Conservation (phyloP, 2,113 vertebrate genomes). For the Mohoua ochrocephala region DNA sequence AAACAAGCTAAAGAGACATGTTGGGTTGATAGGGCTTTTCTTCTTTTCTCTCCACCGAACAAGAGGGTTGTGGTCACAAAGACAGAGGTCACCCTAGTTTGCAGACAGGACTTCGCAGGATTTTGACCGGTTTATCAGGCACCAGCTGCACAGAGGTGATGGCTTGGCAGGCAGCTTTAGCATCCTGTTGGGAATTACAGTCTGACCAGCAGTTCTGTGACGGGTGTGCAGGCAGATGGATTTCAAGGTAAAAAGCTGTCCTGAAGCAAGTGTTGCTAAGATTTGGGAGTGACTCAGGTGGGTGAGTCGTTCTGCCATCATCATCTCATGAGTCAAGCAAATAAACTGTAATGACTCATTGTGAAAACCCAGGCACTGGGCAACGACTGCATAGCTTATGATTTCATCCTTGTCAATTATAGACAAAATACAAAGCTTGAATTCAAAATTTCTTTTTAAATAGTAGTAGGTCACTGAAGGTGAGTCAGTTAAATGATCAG, state of each 20-base stretch:
- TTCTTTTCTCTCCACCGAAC: background rate
- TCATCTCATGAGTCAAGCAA: background rate
- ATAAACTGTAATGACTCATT: background rate
- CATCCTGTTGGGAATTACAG: background rate
- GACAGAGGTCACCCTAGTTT: background rate
- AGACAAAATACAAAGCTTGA: background rate
- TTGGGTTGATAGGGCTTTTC: background rate
- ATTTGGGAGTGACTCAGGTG: background rate
- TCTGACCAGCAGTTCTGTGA: background rate
- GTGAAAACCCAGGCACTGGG: background rate
- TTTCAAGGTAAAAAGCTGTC: background rate
- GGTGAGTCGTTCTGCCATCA: background rate
- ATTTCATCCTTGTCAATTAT: background rate
- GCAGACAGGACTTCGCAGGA: background rate
- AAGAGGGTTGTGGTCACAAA: background rate
- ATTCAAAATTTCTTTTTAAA: background rate
- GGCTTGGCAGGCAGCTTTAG: background rate
- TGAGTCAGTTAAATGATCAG: background rate
- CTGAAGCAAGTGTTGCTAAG: background rate
- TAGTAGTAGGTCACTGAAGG: background rate
- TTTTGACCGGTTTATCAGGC: background rate
- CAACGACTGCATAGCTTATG: background rate
- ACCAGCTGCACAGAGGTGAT: background rate
- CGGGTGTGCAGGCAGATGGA: background rate
- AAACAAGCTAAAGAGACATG: background rate